These are phyloP conservation scores for Seira sanloemensis DNA, from an alignment of 2,888 invertebrate species.

Conservation along the genomic window DNA sequence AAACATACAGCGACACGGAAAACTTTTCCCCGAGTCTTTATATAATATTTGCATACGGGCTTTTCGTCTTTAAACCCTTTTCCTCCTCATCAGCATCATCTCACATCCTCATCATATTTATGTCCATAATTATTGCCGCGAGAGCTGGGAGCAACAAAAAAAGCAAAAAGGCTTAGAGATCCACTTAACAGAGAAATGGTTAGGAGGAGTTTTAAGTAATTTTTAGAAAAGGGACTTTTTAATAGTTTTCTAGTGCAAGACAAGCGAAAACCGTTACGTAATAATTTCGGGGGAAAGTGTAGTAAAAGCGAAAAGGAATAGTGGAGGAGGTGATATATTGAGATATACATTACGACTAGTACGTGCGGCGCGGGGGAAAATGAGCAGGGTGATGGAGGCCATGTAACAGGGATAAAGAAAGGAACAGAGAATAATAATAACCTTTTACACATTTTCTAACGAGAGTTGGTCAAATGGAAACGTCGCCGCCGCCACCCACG, in stretches of 20 bases:
- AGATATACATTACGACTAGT: background rate
- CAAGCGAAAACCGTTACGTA: constrained; percentile 46
- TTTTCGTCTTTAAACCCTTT: constrained; percentile 22
- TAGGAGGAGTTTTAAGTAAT: constrained; percentile 33
- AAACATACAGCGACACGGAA: constrained; percentile 62
- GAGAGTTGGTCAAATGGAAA: too few relatives aligned
- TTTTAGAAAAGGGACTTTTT: constrained; percentile 53
- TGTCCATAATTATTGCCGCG: constrained; percentile 65
- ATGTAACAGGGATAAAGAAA: too few relatives aligned
- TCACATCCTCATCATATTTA: constrained; percentile 66
- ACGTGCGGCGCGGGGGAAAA: background rate
- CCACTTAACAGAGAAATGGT: background rate
- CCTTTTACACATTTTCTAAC: too few relatives aligned
- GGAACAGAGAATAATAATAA: too few relatives aligned
- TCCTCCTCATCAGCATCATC: constrained; percentile 62
- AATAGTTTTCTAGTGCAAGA: constrained; percentile 43
- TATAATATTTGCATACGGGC: constrained; percentile 28
- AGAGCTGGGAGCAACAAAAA: constrained; percentile 46
- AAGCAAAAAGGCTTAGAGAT: background rate
- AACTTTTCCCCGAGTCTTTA: constrained; percentile 14
- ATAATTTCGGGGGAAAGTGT: constrained; percentile 17
- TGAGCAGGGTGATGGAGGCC: too few relatives aligned
- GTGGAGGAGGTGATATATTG: background rate
- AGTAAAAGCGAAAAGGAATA: constrained; percentile 25
- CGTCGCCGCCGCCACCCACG: too few relatives aligned